A percentile compares a stretch with the other conserved stretches of the same genome.
Evolutionary conservation across 2,113 vertebrate species (phyloP).

Genomic region (Hypomesus transpacificus): DNA sequence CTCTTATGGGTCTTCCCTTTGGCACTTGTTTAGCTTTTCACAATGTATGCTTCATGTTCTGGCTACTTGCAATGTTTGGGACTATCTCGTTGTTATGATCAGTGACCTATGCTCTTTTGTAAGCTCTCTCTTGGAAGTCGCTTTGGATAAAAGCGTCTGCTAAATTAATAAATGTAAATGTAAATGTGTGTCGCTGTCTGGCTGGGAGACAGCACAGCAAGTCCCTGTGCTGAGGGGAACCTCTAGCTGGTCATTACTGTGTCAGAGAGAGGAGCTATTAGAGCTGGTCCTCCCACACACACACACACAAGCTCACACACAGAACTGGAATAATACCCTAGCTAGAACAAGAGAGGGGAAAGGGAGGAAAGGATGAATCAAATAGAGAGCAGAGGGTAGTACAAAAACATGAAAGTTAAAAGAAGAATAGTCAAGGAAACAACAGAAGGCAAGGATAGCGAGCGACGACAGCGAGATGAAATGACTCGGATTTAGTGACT

Average conservation of each 20-base stretch:
- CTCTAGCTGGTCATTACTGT: constrained; percentile 65
- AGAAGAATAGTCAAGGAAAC: not conserved
- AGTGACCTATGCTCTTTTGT: too few species aligned
- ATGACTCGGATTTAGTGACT: too few species aligned
- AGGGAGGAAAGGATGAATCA: not conserved
- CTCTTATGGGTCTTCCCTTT: too few species aligned
- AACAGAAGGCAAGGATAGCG: not conserved
- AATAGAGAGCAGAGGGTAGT: not conserved
- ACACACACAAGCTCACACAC: constrained; percentile 12
- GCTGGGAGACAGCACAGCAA: not conserved
- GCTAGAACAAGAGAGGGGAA: not conserved
- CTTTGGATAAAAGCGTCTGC: too few species aligned
- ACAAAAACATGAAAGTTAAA: not conserved
- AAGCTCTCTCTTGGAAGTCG: too few species aligned
- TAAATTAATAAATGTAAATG: too few species aligned
- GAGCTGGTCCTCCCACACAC: constrained; percentile 36
- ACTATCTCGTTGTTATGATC: too few species aligned
- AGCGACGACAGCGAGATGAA: not conserved
- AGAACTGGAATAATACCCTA: not conserved
- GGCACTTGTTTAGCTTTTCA: too few species aligned
- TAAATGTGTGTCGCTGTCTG: too few species aligned
- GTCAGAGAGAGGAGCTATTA: constrained; percentile 61
- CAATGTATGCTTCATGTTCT: too few species aligned
- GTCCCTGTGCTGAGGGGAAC: constrained; percentile 8
- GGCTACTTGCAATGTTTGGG: too few species aligned